Base-by-base conservation (phyloP, 2,113 vertebrate genomes). In the Scalopus aquaticus region DNA sequence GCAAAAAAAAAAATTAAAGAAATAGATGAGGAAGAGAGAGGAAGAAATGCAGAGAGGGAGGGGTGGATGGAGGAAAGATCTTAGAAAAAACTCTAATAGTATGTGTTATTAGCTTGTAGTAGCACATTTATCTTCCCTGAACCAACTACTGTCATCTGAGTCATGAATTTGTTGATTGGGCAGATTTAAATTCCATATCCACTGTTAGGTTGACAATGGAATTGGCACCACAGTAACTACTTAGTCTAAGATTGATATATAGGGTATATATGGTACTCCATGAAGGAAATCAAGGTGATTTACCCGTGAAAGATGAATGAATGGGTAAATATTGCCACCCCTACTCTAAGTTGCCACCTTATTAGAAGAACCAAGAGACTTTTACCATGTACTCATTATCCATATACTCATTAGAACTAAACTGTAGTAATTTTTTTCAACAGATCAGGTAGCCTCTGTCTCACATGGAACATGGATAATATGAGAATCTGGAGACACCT, bases 41-140 rank as follows among this genome's bases (percentile, higher is more conserved):
- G 2, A 6, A 24, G 1, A 6, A 4, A 39, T 0, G 22, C 4
- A 8, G 1, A 2, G 5, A 26, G 12, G 20, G 20, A 44, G 39
- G 9, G 6, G 32, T 0, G 11, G 4, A 11, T 0, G 2, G 3
- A n/a, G 12, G 54, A 46, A 81, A 64, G 10, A 82, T 73, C 16
- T 32, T 60, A 28, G 77, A 69, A 81, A 82, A 77, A 2, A 11
- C 39, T 78, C 49, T 88, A 82, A 83, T 15, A 51, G 1, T 58
- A 13, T n/a, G 4, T 70, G 9, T 65, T 70, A 22, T 9, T 86
- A 54, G 20, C 28, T 32, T 2, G 46, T 9, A 15, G 39, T n/a
- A 73, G 22, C 44, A 32, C 11, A 3, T 26, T 16, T 76, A 65
- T 86, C 35, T 74, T 39, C 11, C 49, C 24, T 90, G 35, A 87